Conservation (phyloP, 2,113 vertebrate species). For the Cynopterus brachyotis region DNA sequence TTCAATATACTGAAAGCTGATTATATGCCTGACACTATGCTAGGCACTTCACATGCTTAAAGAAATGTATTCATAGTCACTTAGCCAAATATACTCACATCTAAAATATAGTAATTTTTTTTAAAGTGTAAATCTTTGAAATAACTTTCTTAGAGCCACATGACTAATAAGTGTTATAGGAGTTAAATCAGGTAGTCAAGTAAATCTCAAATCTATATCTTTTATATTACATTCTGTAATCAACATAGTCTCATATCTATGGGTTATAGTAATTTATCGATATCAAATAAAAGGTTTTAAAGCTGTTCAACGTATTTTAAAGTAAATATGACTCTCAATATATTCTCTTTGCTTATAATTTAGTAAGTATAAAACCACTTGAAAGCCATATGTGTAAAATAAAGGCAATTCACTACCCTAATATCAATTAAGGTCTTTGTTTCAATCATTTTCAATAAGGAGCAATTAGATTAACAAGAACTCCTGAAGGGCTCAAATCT, state of each 20-base stretch:
- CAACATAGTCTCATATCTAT: not conserved
- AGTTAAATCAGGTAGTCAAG: not conserved
- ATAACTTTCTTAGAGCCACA: not conserved
- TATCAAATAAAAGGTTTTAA: not conserved
- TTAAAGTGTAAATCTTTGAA: not conserved
- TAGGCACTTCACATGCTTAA: not conserved
- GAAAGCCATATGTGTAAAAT: not conserved
- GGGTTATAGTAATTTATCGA: not conserved
- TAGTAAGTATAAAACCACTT: not conserved
- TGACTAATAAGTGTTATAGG: not conserved
- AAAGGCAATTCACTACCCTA: not conserved
- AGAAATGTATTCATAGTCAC: not conserved
- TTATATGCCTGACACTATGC: not conserved
- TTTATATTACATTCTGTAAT: not conserved
- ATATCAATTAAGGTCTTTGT: constrained; percentile 29
- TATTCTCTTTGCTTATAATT: not conserved
- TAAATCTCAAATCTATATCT: not conserved
- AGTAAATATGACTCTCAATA: not conserved
- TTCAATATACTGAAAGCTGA: not conserved
- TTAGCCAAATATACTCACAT: not conserved
- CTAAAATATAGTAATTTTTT: not conserved
- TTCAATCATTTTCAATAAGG: not conserved
- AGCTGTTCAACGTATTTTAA: not conserved
- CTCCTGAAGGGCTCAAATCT: not conserved
- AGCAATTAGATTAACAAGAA: not conserved